Base-by-base conservation (phyloP, 2,888 invertebrate species). In the Pherbina coryleti region DNA sequence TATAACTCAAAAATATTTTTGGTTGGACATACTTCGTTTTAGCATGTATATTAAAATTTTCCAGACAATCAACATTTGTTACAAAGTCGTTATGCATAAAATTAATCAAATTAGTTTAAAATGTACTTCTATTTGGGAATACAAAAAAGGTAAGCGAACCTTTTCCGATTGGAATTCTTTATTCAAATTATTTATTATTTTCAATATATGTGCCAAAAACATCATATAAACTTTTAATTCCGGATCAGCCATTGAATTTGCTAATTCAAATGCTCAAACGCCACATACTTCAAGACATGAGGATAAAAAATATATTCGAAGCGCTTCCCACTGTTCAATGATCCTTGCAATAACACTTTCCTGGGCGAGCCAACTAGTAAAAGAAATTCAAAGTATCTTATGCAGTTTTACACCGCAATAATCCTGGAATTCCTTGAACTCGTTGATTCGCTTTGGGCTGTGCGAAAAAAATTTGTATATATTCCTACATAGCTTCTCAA, bases 111-210 rank as follows among this genome's bases (percentile, higher is more conserved):
- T 66, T 34, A 81, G 73, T 72, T 81, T 81, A 49, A 79, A 78
- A 67, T 76, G 74, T 31, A n/a, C 60, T 79, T 80, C 77, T 57
- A 79, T 49, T 25, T 77, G 67, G 8, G 19, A 34, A 55, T 79
- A 79, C 19, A 81, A 3, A 53, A 76, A 79, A 17, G 80, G 79
- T 55, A 81, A 72, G 19, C 79, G 76, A 25, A 62, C 64, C 11
- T 64, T 78, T 53, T 79, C 79, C 5, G 80, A 80, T 64, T 79
- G 79, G 75, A 79, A 79, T 64, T 79, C 78, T 49, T 79, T 79
- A 55, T 77, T 79, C 14, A 79, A 53, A 22, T 71, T 73, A 57
- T 80, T 82, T 28, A 82, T 72, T 37, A 81, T 67, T 72, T 79
- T 78, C 19, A 78, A 71, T 49, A 80, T 77, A 74, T 81, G 78